Base-by-base conservation (phyloP, 2,113 vertebrate genomes). In the Calcarius ornatus region DNA sequence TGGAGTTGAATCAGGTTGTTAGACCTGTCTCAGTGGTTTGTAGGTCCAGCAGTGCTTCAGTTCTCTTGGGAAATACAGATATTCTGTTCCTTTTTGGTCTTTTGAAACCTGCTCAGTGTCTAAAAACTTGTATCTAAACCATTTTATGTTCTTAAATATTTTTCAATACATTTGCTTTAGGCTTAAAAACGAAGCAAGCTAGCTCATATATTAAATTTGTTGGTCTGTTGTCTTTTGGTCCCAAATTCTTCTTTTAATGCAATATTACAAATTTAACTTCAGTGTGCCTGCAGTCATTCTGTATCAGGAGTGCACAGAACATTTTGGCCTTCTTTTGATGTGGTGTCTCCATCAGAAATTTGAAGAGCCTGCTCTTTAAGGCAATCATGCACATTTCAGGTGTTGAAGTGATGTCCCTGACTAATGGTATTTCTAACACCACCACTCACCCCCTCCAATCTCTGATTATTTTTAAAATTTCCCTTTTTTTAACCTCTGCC, bases 401-500 rank as follows among this genome's bases (percentile, higher is more conserved):
- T 33, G 47, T 24, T 7, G 1, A 31, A 27, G 18, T 82, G 82
- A 16, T 59, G 31, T 42, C 31, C 33, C 40, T 71, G 61, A 12
- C 33, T 82, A 54, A 15, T 53, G 37, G 11, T n/a, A 27, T 57
- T 90, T 87, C 42, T 28, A 22, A 14, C 15, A 12, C 19, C n/a
- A 19, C 5, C 11, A 18, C 25, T 43, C 31, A 17, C 0, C 7
- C 14, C 4, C 6, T 33, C 1, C 3, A 12, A 2, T 30, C 4
- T 69, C 11, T 40, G 17, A 11, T 79, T 72, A 40, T 35, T 63
- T 82, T 40, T 13, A 2, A 27, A 54, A 17, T 8, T 56, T 47
- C 53, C 10, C 4, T 7, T 28, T 60, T 31, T 5, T 66, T 20
- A 10, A 20, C 10, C 9, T 63, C 17, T 81, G 24, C 14, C 10